These are phyloP conservation scores for Ectemnius cavifrons DNA, from an alignment of 2,888 invertebrate genomes.

Conservation along the genomic window DNA sequence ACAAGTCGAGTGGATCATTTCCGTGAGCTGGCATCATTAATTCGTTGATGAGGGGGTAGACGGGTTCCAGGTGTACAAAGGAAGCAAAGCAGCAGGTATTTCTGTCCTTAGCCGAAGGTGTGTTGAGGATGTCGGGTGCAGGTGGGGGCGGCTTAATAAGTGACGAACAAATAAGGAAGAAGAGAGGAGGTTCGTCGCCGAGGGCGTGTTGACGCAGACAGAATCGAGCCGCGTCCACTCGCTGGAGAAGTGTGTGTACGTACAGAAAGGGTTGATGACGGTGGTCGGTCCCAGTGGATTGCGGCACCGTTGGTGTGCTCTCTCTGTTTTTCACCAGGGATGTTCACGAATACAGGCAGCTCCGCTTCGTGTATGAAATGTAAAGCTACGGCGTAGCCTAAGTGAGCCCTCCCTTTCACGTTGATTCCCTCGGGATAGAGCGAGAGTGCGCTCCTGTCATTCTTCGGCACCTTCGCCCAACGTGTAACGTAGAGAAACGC, in stretches of 20 bases:
- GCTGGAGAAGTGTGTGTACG: no score
- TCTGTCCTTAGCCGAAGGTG: no score
- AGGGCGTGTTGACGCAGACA: conserved; percentile 32
- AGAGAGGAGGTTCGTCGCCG: conserved; percentile 25
- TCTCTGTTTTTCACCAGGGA: neutral
- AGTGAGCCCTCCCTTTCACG: conserved; percentile 4
- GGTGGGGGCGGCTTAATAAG: conserved; percentile 30
- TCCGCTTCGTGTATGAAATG: conserved; percentile 26
- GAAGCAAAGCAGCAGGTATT: no score
- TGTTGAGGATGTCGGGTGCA: neutral
- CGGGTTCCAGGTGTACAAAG: no score
- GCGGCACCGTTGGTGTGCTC: neutral
- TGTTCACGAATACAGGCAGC: neutral
- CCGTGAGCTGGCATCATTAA: no score
- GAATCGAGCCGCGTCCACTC: conserved; percentile 19
- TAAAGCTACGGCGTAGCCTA: conserved; percentile 19
- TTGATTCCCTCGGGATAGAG: conserved; percentile 9
- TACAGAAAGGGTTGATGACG: neutral
- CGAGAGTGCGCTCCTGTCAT: conserved; percentile 3
- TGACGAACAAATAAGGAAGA: conserved; percentile 39
- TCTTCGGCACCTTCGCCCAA: conserved; percentile 4
- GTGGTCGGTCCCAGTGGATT: conserved; percentile 15
- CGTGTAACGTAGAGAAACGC: neutral
- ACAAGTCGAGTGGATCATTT: no score
- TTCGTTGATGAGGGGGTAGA: no score